Conservation (phyloP, 1,140 invertebrate species). For the Drosophila mojavensis region DNA sequence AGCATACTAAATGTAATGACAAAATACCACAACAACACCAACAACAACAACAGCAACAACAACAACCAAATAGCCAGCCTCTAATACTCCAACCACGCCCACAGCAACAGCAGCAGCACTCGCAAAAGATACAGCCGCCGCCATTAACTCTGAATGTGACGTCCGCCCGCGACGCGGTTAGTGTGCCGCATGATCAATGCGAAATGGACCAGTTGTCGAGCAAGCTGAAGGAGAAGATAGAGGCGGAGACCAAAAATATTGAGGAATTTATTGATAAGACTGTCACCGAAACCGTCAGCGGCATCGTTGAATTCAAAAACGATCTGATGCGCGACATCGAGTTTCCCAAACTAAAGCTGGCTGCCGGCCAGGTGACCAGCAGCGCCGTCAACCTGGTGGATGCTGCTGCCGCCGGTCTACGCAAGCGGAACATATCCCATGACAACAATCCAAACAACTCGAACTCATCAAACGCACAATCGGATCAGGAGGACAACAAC, state of each 20-base stretch:
- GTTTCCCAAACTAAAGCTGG: slow-evolving; percentile 68
- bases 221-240: slow-evolving; percentile 82
- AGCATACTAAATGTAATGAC: slow-evolving; percentile 61
- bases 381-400: slow-evolving; percentile 44
- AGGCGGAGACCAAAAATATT: slow-evolving; percentile 83
- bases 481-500: neutral
- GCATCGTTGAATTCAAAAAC: slow-evolving; percentile 83
- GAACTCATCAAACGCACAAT: too few relatives aligned
- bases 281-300: slow-evolving; percentile 82
- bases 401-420: slow-evolving; percentile 39
- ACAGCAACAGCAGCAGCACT: slow-evolving; percentile 53
- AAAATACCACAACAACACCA: slow-evolving; percentile 43
- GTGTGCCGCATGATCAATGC: slow-evolving; percentile 80
- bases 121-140: neutral
- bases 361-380: slow-evolving; percentile 49
- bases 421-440: slow-evolving; percentile 72
- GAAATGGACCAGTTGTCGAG: slow-evolving; percentile 83
- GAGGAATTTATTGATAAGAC: slow-evolving; percentile 84
- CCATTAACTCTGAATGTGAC: slow-evolving; percentile 20
- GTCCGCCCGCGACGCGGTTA: slow-evolving; percentile 71
- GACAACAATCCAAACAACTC: slow-evolving; percentile 38
- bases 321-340: slow-evolving; percentile 82
- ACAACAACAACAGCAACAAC: slow-evolving; percentile 23
- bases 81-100: slow-evolving; percentile 55
- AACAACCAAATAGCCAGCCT: slow-evolving; percentile 34